Conservation (phyloP, 2,888 invertebrate genomes). For the Gortyna flavago region DNA sequence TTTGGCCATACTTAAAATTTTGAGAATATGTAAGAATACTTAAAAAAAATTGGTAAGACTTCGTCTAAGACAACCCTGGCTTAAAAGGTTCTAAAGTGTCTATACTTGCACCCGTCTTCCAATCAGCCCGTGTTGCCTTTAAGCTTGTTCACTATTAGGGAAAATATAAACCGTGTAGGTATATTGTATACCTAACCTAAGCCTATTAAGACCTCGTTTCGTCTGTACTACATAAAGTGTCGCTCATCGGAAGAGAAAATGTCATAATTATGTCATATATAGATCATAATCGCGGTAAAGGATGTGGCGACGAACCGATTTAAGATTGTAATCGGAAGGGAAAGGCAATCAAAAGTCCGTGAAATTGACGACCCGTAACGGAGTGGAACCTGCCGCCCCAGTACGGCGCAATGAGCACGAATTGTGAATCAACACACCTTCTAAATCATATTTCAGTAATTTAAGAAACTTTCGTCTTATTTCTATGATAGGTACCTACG, state of each 20-base stretch:
- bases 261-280: conserved; percentile 42
- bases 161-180: background rate
- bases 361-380: conserved; percentile 26
- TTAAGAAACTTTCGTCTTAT: background rate
- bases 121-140: too few relatives aligned
- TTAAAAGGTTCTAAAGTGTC: too few relatives aligned
- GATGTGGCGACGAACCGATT: conserved; percentile 53
- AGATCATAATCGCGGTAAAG: conserved; percentile 43
- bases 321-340: conserved; percentile 42
- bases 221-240: conserved; percentile 5
- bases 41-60: too few relatives aligned
- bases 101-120: too few relatives aligned
- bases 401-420: conserved; percentile 8
- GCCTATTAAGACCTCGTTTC: background rate
- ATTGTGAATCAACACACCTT: background rate
- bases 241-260: conserved; percentile 39
- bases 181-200: too few relatives aligned
- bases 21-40: too few relatives aligned
- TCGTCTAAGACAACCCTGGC: too few relatives aligned
- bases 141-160: background rate
- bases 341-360: conserved; percentile 33
- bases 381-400: background rate
- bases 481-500: background rate
- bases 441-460: background rate
- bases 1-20: too few relatives aligned